phyloP scores from a whole-genome alignment of 1,140 invertebrate genomes.

The Caligus rogercresseyi region DNA sequence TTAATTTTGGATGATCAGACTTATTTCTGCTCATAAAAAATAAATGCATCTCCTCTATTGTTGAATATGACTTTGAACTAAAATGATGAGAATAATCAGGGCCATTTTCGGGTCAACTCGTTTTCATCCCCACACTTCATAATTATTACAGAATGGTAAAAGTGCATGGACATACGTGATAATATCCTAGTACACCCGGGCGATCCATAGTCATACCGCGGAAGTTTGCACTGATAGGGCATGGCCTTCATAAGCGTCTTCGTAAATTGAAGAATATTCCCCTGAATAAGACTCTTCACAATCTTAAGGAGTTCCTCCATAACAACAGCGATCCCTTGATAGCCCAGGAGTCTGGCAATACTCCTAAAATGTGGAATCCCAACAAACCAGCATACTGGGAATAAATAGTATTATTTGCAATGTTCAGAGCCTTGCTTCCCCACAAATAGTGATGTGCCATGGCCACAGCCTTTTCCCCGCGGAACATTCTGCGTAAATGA shows the following conservation, averaged over 20 bases:
- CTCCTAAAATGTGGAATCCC: slow-evolving; percentile 66
- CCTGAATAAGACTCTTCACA: slow-evolving; percentile 73
- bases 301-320: slow-evolving; percentile 92
- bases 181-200: slow-evolving; percentile 85
- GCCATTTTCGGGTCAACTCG: no score
- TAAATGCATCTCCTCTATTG: no score
- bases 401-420: slow-evolving; percentile 80
- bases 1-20: no score
- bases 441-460: slow-evolving; percentile 85
- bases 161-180: no score
- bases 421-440: slow-evolving; percentile 87
- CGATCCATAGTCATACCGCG: slow-evolving; percentile 85
- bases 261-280: slow-evolving; percentile 75
- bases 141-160: no score
- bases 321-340: slow-evolving; percentile 86
- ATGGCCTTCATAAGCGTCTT: slow-evolving; percentile 81
- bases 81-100: no score
- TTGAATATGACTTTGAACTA: no score
- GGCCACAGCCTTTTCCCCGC: slow-evolving; percentile 75
- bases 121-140: no score
- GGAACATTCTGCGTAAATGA: slow-evolving; percentile 66
- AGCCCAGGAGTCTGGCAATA: slow-evolving; percentile 81
- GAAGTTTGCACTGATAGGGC: slow-evolving; percentile 90
- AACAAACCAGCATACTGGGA: slow-evolving; percentile 53
- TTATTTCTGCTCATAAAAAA: no score